Evolutionary conservation across 2,797 vertebrate genomes (phyloP), one percentile per base, ranked within the genome.

Genomic region (Mus spretus): DNA sequence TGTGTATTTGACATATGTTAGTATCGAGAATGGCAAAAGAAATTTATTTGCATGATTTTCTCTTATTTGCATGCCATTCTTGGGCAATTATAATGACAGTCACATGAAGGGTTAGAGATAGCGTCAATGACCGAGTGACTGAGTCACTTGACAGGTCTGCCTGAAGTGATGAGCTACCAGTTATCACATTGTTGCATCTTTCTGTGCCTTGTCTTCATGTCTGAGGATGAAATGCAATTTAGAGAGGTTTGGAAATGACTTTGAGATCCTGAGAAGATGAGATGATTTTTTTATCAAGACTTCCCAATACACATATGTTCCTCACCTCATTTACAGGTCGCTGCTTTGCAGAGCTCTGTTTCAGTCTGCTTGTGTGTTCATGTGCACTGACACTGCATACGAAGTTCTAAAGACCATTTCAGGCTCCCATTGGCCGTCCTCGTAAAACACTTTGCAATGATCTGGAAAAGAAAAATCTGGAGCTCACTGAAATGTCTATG

Each of bases 241-340:
- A 93, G 78, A 34, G 10, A 84, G 26, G 4, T 44, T n/a, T 84
- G n/a, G 28, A 96, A 97, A 82, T 67, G n/a, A 86, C 20, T 70
- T 74, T 82, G n/a, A 40, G 82, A 93, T 86, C 93, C 91, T 65
- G 87, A 84, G 22, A 91, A 90, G 24, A 40, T 65, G 37, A 90
- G 90, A 67, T 40, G 40, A 14, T 61, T 86, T 92, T 92, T 89
- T 81, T 96, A 74, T 92, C 57, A 86, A 79, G 24, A 53, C 57
- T 37, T 22, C 13, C 90, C 17, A 72, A 9, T 89, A 14, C 80
- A 9, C 14, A 9, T 61, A 34, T 22, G 44, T 61, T 85, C 34
- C 94, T 84, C 13, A 15, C 10, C 22, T 89, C 8, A 1, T 95
- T 91, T 96, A 70, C 20, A 63, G 7, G 91, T 37, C 80, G 37